Conservation (phyloP, 2,888 invertebrate genomes). For the Keiferia lycopersicella region DNA sequence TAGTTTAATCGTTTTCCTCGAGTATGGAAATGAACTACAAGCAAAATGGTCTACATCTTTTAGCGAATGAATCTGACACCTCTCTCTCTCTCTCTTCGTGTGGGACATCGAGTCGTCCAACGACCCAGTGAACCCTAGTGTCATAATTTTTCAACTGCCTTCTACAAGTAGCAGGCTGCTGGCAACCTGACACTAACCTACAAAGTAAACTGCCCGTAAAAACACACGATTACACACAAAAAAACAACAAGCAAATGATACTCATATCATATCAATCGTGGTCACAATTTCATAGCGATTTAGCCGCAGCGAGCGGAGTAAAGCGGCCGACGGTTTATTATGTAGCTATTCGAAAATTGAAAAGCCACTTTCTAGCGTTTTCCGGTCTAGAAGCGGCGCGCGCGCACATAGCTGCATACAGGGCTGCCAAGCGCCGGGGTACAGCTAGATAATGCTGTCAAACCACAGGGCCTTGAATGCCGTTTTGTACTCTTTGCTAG, state of each 20-base stretch:
- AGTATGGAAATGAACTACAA: background rate
- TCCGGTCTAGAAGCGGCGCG: constrained; percentile 75
- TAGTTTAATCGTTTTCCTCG: background rate
- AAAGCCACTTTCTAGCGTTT: constrained; percentile 80
- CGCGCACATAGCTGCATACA: constrained; percentile 64
- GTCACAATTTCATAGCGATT: constrained; percentile 34
- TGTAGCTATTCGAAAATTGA: constrained; percentile 79
- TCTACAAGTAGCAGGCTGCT: no score
- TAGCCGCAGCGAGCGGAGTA: constrained; percentile 39
- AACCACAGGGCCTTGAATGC: no score
- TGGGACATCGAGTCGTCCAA: no score
- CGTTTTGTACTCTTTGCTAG: no score
- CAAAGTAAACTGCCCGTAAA: constrained; percentile 1
- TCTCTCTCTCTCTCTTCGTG: no score
- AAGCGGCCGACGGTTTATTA: constrained; percentile 58
- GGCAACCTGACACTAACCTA: background rate
- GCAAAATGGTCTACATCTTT: background rate
- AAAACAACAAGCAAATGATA: constrained; percentile 10
- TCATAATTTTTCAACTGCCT: no score
- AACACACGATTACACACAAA: constrained; percentile 1
- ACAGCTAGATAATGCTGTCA: no score
- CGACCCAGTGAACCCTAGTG: no score
- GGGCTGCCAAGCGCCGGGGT: background rate
- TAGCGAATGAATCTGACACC: background rate
- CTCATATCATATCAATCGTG: constrained; percentile 25